These are phyloP conservation scores for Simalia tracyae DNA, from an alignment of 2,797 vertebrate species.

Conservation along the genomic window DNA sequence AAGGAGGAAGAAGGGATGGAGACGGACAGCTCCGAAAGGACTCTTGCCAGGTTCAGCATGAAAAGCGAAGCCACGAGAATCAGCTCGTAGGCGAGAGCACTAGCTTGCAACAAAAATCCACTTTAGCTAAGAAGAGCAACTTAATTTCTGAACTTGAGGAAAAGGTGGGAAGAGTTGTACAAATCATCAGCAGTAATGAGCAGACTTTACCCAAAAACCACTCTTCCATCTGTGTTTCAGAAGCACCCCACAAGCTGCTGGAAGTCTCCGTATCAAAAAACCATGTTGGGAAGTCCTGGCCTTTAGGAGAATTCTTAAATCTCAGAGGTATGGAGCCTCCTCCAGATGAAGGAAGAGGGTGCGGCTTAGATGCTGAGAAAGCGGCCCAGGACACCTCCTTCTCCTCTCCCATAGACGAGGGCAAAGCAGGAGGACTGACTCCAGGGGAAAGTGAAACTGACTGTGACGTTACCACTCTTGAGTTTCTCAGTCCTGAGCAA, in stretches of 20 bases:
- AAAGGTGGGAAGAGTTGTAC: slow-evolving; percentile 27
- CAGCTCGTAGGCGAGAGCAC: slow-evolving; percentile 44
- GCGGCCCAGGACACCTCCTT: slow-evolving; percentile 39
- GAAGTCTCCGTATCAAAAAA: slow-evolving; percentile 33
- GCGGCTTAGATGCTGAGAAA: neutral
- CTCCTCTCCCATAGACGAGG: slow-evolving; percentile 56
- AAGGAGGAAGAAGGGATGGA: slow-evolving; percentile 47
- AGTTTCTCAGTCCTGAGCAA: slow-evolving; percentile 68
- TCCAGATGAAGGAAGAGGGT: slow-evolving; percentile 45
- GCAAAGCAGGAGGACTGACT: slow-evolving; percentile 55
- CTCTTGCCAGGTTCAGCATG: slow-evolving; percentile 46
- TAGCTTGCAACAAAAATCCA: slow-evolving; percentile 53
- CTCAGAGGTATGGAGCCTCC: slow-evolving; percentile 41
- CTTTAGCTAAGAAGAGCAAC: slow-evolving; percentile 45
- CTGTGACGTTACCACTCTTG: slow-evolving; percentile 57
- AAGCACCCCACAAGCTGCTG: slow-evolving; percentile 41
- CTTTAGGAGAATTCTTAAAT: slow-evolving; percentile 44
- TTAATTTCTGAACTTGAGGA: slow-evolving; percentile 39
- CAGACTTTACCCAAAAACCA: slow-evolving; percentile 29
- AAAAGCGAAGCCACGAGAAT: slow-evolving; percentile 41
- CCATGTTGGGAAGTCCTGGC: slow-evolving; percentile 36
- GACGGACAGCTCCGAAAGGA: slow-evolving; percentile 6
- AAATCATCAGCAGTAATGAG: slow-evolving; percentile 37
- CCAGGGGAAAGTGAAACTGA: slow-evolving; percentile 56
- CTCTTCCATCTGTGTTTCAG: slow-evolving; percentile 12